Evolutionary conservation across 2,113 vertebrate species (phyloP).

Genomic region (Progne subis): DNA sequence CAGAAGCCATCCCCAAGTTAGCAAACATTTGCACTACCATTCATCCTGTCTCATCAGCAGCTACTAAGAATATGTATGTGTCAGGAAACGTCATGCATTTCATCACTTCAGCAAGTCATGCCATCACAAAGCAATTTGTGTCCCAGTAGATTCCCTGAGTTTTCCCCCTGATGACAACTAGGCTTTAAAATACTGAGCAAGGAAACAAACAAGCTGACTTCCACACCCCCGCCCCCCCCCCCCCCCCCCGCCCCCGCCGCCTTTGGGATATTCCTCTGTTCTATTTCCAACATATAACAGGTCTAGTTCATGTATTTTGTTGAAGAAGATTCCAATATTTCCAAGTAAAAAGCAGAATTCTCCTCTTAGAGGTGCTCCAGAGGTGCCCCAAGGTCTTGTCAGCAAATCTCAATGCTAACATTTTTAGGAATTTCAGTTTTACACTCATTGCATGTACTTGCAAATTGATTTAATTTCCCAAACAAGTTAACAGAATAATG

Average conservation of each 20-base stretch:
- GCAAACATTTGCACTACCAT: conserved; percentile 41
- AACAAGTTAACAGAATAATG: background rate
- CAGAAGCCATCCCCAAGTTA: conserved; percentile 4
- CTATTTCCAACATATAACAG: background rate
- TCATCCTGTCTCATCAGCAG: conserved; percentile 41
- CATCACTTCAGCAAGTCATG: background rate
- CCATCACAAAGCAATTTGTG: background rate
- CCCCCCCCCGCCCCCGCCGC: no score
- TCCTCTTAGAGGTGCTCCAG: background rate
- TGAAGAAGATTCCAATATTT: background rate
- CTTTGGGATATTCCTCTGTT: background rate
- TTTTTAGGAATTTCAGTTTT: background rate
- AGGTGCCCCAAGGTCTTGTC: background rate
- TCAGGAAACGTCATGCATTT: background rate
- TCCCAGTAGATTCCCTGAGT: background rate
- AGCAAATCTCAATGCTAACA: background rate
- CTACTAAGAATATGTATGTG: conserved; percentile 52
- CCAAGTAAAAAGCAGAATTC: background rate
- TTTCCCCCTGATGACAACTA: background rate
- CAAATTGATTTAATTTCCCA: background rate
- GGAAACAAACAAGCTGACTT: background rate
- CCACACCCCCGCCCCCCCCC: no score
- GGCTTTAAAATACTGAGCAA: background rate
- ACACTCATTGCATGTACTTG: background rate
- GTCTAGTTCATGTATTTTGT: background rate